These are phyloP conservation scores for Sternotherus odoratus DNA, from an alignment of 2,797 vertebrate species.

Conservation along the genomic window DNA sequence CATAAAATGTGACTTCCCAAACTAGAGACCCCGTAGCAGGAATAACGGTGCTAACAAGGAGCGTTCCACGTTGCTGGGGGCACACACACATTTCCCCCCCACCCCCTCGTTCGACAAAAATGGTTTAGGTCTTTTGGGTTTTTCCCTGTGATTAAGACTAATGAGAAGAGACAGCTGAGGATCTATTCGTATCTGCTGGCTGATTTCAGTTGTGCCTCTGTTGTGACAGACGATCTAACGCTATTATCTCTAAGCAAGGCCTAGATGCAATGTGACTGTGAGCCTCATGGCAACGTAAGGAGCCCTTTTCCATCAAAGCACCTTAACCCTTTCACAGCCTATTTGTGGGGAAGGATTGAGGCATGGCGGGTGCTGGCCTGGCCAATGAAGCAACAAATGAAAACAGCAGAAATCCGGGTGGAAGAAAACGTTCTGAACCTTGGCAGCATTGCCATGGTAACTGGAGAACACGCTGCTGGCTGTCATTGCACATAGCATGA, in stretches of 20 bases:
- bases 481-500: background rate
- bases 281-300: background rate
- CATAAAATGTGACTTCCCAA: background rate
- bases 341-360: rapidly evolving
- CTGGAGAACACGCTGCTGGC: background rate
- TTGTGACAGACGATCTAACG: background rate
- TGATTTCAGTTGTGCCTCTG: slow-evolving; percentile 18
- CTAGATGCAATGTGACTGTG: background rate
- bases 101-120: background rate
- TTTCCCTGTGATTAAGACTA: slow-evolving; percentile 6
- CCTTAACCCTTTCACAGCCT: background rate
- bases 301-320: rapidly evolving
- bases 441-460: slow-evolving; percentile 49
- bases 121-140: slow-evolving; percentile 1
- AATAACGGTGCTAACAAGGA: background rate
- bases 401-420: rapidly evolving
- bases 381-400: background rate
- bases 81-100: background rate
- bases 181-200: slow-evolving; percentile 31
- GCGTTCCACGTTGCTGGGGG: background rate
- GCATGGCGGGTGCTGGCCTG: rapidly evolving
- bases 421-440: slow-evolving; percentile 31
- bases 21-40: rapidly evolving
- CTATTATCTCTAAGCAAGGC: background rate
- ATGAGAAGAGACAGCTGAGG: slow-evolving; percentile 11